Percentiles rank a stretch among this genome's conserved stretches.
These are phyloP conservation scores for Desmophyllum pertusum DNA, from an alignment of 92 coral and sea anemone species.

Conservation along the genomic window DNA sequence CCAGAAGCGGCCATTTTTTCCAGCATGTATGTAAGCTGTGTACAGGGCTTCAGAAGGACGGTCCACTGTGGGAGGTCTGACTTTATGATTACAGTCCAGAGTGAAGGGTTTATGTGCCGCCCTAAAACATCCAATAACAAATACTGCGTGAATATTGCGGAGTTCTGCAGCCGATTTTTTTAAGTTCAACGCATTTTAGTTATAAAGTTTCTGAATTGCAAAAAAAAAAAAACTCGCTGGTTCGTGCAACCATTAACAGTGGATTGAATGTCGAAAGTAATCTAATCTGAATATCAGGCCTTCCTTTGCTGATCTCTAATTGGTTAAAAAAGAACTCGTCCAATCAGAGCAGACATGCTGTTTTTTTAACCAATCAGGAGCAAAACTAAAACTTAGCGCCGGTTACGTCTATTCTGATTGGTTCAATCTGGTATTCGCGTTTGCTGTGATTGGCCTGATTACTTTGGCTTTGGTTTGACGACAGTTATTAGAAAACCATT, in stretches of 20 bases:
- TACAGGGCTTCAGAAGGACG: constrained; percentile 61
- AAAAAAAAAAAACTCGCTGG: too few species aligned
- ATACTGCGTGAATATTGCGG: neutral
- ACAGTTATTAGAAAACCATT: neutral
- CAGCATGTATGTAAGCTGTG: constrained; percentile 66
- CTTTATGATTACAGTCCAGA: constrained; percentile 66
- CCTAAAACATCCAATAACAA: constrained; percentile 42
- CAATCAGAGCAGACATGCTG: neutral
- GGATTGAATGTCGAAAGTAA: too few species aligned
- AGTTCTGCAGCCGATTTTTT: neutral
- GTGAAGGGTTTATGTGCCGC: constrained; percentile 68
- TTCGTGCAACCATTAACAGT: too few species aligned
- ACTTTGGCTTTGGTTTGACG: neutral
- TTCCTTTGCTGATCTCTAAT: too few species aligned
- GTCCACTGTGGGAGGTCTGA: constrained; percentile 77
- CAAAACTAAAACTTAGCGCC: neutral
- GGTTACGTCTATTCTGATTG: neutral
- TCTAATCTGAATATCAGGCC: too few species aligned
- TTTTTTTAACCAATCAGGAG: neutral
- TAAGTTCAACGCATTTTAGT: neutral
- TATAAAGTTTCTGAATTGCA: neutral
- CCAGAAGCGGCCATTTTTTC: constrained; percentile 56
- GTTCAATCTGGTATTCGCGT: neutral
- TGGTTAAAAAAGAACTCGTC: too few species aligned
- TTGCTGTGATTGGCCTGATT: too few species aligned